These are phyloP conservation scores for Adelphocoris suturalis DNA, from an alignment of 2,888 invertebrate species.

Conservation along the genomic window DNA sequence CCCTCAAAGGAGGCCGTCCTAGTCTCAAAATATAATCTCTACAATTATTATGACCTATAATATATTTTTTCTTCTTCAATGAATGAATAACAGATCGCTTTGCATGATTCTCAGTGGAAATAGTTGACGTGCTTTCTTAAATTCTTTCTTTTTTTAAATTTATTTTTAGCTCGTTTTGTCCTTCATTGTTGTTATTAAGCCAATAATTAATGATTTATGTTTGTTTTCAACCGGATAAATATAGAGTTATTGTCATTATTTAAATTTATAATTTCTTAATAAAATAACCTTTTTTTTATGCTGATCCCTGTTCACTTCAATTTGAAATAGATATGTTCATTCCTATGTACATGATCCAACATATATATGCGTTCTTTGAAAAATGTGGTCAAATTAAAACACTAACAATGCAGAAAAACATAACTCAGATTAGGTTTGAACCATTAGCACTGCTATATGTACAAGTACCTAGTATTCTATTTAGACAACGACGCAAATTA, in stretches of 20 bases:
- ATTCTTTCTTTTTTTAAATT: not conserved
- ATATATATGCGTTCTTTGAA: constrained; percentile 47
- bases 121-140: constrained; percentile 9
- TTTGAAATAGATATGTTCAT: constrained; percentile 70
- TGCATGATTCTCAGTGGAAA: constrained; percentile 34
- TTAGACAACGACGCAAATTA: constrained; percentile 49
- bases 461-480: not conserved
- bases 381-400: constrained; percentile 15
- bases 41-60: constrained; percentile 27
- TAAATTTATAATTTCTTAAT: constrained; percentile 66
- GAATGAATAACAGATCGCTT: constrained; percentile 3
- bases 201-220: not conserved
- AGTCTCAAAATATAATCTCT: constrained; percentile 58
- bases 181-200: constrained; percentile 28
- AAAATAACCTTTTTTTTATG: constrained; percentile 71
- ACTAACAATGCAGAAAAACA: constrained; percentile 24
- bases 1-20: constrained; percentile 30
- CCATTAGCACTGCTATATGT: constrained; percentile 42
- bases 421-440: constrained; percentile 20
- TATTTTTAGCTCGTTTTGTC: not conserved
- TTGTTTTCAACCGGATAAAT: constrained; percentile 54
- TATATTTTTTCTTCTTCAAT: constrained; percentile 28
- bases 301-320: constrained; percentile 70
- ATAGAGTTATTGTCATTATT: constrained; percentile 70
- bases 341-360: constrained; percentile 66